Evolutionary conservation across 2,797 vertebrate genomes (phyloP).

Genomic region (Propithecus perrieri): DNA sequence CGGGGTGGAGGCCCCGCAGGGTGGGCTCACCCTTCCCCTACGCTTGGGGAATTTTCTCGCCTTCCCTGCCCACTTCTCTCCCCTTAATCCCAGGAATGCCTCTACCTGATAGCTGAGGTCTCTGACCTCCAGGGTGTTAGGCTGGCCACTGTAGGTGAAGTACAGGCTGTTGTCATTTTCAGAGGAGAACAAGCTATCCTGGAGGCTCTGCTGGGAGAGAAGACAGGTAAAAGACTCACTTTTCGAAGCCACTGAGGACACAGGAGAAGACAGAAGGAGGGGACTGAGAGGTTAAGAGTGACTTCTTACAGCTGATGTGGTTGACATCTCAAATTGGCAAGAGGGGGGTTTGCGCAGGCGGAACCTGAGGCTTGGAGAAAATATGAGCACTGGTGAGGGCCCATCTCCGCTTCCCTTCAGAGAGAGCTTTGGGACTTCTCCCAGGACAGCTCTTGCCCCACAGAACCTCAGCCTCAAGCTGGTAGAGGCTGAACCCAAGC

Average conservation of each 20-base stretch:
- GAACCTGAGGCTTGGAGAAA: neutral
- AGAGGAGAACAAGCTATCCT: conserved; percentile 89
- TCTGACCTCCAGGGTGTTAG: conserved; percentile 93
- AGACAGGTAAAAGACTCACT: neutral
- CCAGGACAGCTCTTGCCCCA: neutral
- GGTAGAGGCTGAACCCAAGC: neutral
- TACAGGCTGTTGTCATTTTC: conserved; percentile 95
- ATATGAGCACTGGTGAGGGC: rapidly evolving
- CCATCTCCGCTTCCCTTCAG: neutral
- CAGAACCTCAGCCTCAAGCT: neutral
- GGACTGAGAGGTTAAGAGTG: neutral
- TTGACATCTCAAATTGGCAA: neutral
- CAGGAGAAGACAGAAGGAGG: neutral
- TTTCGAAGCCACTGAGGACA: neutral
- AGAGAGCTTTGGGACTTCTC: neutral
- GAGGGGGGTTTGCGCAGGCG: neutral
- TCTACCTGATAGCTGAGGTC: conserved; percentile 94
- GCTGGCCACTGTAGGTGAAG: conserved; percentile 94
- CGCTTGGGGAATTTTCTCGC: neutral
- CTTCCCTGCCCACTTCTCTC: neutral
- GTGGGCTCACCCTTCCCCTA: neutral
- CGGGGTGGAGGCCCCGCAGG: neutral
- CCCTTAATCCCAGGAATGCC: neutral
- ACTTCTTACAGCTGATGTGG: neutral
- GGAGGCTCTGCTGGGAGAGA: conserved; percentile 79